Conservation (phyloP, 2,797 vertebrate genomes). For the Ataeniobius toweri region DNA sequence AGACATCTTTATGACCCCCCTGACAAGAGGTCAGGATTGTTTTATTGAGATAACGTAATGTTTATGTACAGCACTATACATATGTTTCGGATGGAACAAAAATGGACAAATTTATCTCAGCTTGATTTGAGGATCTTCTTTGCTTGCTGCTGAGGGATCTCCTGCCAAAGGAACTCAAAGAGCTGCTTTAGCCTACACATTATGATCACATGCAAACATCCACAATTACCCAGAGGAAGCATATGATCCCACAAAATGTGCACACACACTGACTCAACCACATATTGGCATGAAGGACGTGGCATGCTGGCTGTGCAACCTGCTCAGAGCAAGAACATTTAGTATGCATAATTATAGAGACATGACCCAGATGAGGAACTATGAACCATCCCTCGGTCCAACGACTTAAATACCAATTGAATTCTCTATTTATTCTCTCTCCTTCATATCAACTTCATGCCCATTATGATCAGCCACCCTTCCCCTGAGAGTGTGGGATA, state of each 20-base stretch:
- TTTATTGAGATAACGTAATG: background rate
- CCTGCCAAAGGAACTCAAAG: constrained; percentile 48
- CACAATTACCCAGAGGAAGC: constrained; percentile 36
- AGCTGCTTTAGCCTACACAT: constrained; percentile 34
- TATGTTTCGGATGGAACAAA: background rate
- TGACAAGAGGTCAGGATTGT: background rate
- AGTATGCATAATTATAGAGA: constrained; percentile 23
- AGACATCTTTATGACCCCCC: too few species aligned
- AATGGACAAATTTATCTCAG: background rate
- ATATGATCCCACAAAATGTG: constrained; percentile 40
- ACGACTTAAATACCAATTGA: background rate
- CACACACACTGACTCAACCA: constrained; percentile 34
- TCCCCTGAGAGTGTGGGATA: constrained; percentile 27
- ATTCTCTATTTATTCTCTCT: background rate
- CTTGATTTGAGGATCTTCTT: background rate
- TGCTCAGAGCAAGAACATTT: constrained; percentile 29
- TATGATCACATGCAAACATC: constrained; percentile 15
- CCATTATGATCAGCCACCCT: constrained; percentile 8
- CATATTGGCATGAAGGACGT: constrained; percentile 22
- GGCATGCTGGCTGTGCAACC: constrained; percentile 13
- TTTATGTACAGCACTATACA: background rate
- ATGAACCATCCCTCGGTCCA: constrained; percentile 29
- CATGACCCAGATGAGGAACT: constrained; percentile 29
- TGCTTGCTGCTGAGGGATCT: background rate
- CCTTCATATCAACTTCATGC: constrained; percentile 12